Evolutionary conservation across 1,140 invertebrate genomes (phyloP), one percentile per base, ranked within the genome.

Genomic region (Drosophila persimilis): DNA sequence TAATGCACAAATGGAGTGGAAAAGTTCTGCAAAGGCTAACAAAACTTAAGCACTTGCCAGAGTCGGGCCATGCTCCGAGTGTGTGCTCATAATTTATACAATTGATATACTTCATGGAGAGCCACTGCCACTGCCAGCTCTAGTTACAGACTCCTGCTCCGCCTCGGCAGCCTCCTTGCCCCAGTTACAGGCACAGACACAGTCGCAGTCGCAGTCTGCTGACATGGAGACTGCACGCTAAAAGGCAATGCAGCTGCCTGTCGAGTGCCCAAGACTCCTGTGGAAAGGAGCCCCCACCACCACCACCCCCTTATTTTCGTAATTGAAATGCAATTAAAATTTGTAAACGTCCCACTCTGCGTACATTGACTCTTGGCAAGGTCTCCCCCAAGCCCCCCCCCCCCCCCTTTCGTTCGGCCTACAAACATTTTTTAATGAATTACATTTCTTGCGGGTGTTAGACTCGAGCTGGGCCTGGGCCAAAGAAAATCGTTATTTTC

Each of bases 301-400:
- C n/a, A n/a, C n/a, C n/a, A n/a, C n/a, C n/a, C 24, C 24, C 5
- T 0, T 83, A 78, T 75, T 88, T 58, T 62, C 71, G 65, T 86
- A 86, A 86, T 86, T 83, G 83, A 86, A 86, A 86, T 88, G 83
- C 74, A 86, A 88, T 86, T 86, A 88, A 81, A 88, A 88, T 72
- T 75, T 73, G 63, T 76, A 78, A 83, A 61, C 78, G 67, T 76
- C 75, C 29, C 35, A 41, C 43, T 31, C 57, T 69, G 64, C 73
- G 83, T 80, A 46, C 80, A 73, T 80, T 84, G 80, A 85, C 80
- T 80, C 60, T 51, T 66, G 45, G 60, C 45, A 53, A 22, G 59
- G 45, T 6, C 13, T 47, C 54, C 22, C 0, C 20, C 7, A 31
- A 7, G 13, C 48, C 54, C 29, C n/a, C n/a, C n/a, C n/a, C n/a